These are phyloP conservation scores for Himalopsyche japonica DNA, from an alignment of 2,888 invertebrate genomes.

Conservation along the genomic window DNA sequence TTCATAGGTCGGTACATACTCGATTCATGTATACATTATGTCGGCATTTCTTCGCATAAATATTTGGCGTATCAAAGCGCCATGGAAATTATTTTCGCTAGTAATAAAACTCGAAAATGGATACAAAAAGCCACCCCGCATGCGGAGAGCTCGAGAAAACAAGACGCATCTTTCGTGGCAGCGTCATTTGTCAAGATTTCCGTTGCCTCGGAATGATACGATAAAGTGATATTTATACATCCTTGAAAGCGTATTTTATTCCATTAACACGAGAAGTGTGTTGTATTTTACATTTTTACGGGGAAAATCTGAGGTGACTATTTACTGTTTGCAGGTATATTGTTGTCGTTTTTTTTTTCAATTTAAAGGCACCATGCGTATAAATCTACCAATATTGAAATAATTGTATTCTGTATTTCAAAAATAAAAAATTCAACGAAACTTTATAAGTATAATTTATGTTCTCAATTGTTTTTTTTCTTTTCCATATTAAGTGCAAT, in stretches of 20 bases:
- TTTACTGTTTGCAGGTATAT: neutral
- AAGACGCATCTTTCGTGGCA: slow-evolving; percentile 7
- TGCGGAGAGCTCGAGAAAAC: neutral
- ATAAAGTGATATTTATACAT: slow-evolving; percentile 29
- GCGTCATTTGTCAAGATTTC: slow-evolving; percentile 32
- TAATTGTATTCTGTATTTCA: too few species aligned
- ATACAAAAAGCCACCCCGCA: slow-evolving; percentile 25
- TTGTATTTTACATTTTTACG: neutral
- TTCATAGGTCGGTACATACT: too few species aligned
- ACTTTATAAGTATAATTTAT: too few species aligned
- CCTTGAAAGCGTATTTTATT: slow-evolving; percentile 12
- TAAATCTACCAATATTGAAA: too few species aligned
- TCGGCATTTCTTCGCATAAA: neutral
- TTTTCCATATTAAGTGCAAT: too few species aligned
- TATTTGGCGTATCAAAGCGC: neutral
- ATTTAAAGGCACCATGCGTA: too few species aligned
- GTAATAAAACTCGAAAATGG: slow-evolving; percentile 21
- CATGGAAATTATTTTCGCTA: neutral
- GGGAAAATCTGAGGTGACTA: neutral
- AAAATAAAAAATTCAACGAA: too few species aligned
- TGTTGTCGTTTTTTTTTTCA: too few species aligned
- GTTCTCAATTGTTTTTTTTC: too few species aligned
- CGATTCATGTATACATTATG: too few species aligned
- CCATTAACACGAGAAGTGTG: neutral
- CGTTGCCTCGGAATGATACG: slow-evolving; percentile 4